Base-by-base conservation (phyloP, 2,797 vertebrate species). In the Muscicapa striata region DNA sequence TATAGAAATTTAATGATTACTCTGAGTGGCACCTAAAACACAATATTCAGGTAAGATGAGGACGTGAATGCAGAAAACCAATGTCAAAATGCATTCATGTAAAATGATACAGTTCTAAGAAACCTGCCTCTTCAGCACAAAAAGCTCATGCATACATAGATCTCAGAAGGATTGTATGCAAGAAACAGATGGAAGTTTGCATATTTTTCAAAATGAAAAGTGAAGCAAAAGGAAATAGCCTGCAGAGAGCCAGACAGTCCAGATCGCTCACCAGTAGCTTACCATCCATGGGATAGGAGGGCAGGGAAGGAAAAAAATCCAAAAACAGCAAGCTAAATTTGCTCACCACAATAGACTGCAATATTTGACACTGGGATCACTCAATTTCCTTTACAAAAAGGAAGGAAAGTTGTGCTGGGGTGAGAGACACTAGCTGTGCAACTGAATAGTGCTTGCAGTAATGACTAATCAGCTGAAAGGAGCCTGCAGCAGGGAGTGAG, bases 171-270 rank as follows among this genome's bases (percentile, higher is more conserved):
- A 88, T 79, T 96, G 80, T 91, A 69, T 91, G 91, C 36, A 77
- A 93, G 93, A 96, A 96, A 62, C 84, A 96, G 96, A 95, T 96
- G 89, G 92, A 97, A 97, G 85, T 96, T 89, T 93, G 90, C 86
- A 96, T 94, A 94, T 95, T 94, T 95, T 89, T 91, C 58, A 75
- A 93, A 95, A 94, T 87, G 85, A 91, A 94, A 86, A 93, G 84
- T 76, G 76, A 92, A 89, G 79, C 43, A 64, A 45, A 51, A 78
- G 32, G 48, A 88, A 95, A 81, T 67, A 81, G 73, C 79, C 84
- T 74, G 88, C 57, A 77, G 86, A 70, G 93, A 91, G 68, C 40
- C 82, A 95, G 85, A 66, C 59, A 78, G 57, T 70, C 19, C 68
- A 89, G 51, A 59, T 30, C 77, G 38, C 29, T 90, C 84, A 88